phyloP scores from a whole-genome alignment of 1,140 invertebrate genomes.

The Drosophila eugracilis region DNA sequence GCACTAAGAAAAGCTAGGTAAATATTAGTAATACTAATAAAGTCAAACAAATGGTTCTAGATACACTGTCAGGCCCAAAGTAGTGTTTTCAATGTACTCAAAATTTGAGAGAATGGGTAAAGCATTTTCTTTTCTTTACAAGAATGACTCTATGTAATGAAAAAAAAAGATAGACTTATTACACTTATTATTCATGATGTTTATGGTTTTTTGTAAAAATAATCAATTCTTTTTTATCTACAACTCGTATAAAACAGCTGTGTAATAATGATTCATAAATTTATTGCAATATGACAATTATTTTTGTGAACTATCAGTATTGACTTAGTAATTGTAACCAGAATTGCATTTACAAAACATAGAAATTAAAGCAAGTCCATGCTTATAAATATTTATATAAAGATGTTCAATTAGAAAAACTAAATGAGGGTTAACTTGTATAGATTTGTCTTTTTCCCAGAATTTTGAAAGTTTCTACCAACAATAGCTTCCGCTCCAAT shows the following conservation, averaged over 20 bases:
- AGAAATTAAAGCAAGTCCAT: no score
- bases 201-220: background rate
- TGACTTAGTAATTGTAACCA: no score
- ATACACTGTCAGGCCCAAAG: background rate
- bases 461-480: background rate
- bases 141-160: background rate
- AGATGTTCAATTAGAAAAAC: background rate
- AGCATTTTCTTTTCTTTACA: no score
- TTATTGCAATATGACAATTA: background rate
- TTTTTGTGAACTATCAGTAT: background rate
- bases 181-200: background rate
- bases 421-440: background rate
- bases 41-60: slow-evolving; percentile 1
- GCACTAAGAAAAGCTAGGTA: slow-evolving; percentile 9
- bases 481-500: background rate
- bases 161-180: background rate
- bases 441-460: background rate
- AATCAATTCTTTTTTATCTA: background rate
- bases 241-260: background rate
- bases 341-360: no score
- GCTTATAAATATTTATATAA: no score
- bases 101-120: background rate
- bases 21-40: slow-evolving; percentile 20
- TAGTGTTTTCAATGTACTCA: background rate
- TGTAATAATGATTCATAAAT: background rate